Base-by-base conservation (phyloP, 2,888 invertebrate genomes). In the Epistrophella euchroma region DNA sequence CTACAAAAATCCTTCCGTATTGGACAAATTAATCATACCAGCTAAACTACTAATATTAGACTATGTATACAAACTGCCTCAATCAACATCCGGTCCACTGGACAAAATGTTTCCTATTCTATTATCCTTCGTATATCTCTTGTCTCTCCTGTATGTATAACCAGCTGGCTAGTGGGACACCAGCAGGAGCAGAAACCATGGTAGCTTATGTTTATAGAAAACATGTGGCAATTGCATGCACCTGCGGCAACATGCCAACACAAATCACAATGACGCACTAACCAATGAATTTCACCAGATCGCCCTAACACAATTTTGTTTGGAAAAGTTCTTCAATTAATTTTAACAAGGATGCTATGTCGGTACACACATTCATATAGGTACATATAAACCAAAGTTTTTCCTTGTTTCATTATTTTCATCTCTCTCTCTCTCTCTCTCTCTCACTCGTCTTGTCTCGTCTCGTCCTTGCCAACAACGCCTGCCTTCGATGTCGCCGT, bases 241-340 rank as follows among this genome's bases (percentile, higher is more conserved):
- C 84, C 84, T 84, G 84, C 62, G 78, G 78, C 70, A 74, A 28
- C 28, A 25, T 68, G 47, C 56, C 50, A 66, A 58, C 56, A 84
- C 79, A 84, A 74, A 77, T 84, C 74, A 78, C 74, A 64, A 43
- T 84, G 83, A 78, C 74, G 70, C 70, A 79, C 56, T 43, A 55
- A 43, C 56, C 84, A 79, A 84, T 75, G 79, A 66, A 75, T 75
- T 79, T 66, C 37, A 70, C 45, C 62, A 56, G 56, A 71, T 75
- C 79, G 71, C 84, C 70, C 45, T 17, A 72, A 74, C 71, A 71
- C 75, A 79, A 68, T 84, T 66, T 75, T 84, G 79, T 60, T 68
- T 79, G 32, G 66, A 75, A 84, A 84, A 84, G 79, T 84, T 84
- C 66, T 58, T 84, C 84, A 84, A 84, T 79, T 84, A 84, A 84